Conservation (phyloP, 2,113 vertebrate species). For the Caranx ignobilis region DNA sequence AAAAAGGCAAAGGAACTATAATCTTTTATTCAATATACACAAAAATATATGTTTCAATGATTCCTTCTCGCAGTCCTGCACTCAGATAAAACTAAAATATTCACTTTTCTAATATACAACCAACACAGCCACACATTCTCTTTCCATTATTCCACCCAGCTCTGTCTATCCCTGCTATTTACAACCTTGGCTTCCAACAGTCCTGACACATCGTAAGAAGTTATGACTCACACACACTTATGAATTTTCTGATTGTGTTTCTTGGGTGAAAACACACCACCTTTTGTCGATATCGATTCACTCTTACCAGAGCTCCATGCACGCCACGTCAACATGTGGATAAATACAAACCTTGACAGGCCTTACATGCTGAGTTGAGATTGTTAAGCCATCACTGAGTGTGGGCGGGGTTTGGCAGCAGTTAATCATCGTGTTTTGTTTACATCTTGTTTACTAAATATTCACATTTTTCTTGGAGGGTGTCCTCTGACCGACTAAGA, state of each 20-base stretch:
- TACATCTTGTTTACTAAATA: constrained; percentile 13
- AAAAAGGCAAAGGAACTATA: neutral
- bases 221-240: neutral
- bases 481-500: neutral
- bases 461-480: neutral
- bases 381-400: neutral
- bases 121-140: neutral
- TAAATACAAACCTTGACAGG: too few relatives aligned
- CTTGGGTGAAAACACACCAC: too few relatives aligned
- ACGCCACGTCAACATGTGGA: too few relatives aligned
- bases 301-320: too few relatives aligned
- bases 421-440: neutral
- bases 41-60: neutral
- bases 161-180: constrained; percentile 6
- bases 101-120: neutral
- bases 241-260: too few relatives aligned
- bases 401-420: neutral
- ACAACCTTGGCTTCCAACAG: neutral
- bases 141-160: constrained; percentile 3
- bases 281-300: too few relatives aligned
- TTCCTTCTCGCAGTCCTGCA: neutral
- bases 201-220: constrained; percentile 1
- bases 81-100: neutral
- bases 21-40: neutral
- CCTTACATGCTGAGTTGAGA: neutral